phyloP scores from a whole-genome alignment of 2,888 invertebrate species.

The Oxystoma pomonae region DNA sequence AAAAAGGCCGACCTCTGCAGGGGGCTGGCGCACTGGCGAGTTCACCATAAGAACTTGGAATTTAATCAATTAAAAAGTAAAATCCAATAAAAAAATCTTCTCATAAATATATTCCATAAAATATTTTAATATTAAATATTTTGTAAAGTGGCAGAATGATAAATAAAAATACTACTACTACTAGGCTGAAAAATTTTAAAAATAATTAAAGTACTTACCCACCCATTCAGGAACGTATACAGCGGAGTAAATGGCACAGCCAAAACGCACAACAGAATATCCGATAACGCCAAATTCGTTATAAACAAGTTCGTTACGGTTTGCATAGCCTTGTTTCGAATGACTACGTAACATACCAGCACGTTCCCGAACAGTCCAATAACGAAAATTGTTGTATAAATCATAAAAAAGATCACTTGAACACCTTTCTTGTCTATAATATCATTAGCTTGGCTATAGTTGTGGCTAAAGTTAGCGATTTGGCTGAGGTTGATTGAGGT shows the following conservation, averaged over 20 bases:
- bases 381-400: conserved; percentile 83
- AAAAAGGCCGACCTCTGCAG: too few relatives aligned
- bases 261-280: conserved; percentile 87
- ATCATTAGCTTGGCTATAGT: conserved; percentile 17
- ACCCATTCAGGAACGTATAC: conserved; percentile 85
- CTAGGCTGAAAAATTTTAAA: too few relatives aligned
- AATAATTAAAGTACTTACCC: conserved; percentile 63
- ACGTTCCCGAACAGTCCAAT: conserved; percentile 87
- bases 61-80: too few relatives aligned
- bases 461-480: not conserved
- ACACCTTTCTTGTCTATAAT: conserved; percentile 62
- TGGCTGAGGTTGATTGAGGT: too few relatives aligned
- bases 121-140: too few relatives aligned
- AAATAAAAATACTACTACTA: too few relatives aligned
- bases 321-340: conserved; percentile 91
- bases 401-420: conserved; percentile 68
- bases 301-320: conserved; percentile 98
- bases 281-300: conserved; percentile 91
- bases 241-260: conserved; percentile 96
- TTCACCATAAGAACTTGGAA: too few relatives aligned
- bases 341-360: conserved; percentile 90
- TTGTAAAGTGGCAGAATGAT: too few relatives aligned
- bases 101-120: too few relatives aligned
- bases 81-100: too few relatives aligned
- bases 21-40: too few relatives aligned